Base-by-base conservation (phyloP, 2,113 vertebrate species). In the Neomonachus schauinslandi region DNA sequence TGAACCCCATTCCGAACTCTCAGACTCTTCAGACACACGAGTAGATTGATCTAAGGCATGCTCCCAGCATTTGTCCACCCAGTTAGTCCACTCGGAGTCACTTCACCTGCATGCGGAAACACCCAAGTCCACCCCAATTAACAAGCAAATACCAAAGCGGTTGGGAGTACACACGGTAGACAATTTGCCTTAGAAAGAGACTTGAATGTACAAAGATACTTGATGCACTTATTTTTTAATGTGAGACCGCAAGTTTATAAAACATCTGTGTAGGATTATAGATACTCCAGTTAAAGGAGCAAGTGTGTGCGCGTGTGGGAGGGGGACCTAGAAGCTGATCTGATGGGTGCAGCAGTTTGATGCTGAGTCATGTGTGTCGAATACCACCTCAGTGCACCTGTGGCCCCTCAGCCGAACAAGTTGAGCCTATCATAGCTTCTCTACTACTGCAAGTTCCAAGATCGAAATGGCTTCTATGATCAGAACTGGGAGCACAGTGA, bases 161-260 rank as follows among this genome's bases (percentile, higher is more conserved):
- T 98, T 83, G 97, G 99, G 98, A 99, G 98, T 98, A 98, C 96
- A 98, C 96, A 98, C 22, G 98, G 99, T 99, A 98, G 99, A 99
- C 98, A 99, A 98, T 99, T 99, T 99, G 99, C 99, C 99, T 99
- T 99, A 99, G 99, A 98, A 99, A 99, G 99, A 99, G 98, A 99
- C 99, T 98, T 99, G 99, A 99, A 99, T 99, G 99, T 99, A 99
- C 98, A 99, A 99, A 99, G 98, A 99, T 99, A 99, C 98, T 98
- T 98, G 98, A 99, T 99, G 99, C 99, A 99, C 99, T 99, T 99
- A 99, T 99, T 99, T 98, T 99, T 98, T 99, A 99, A 98, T 96
- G 98, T 95, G 97, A 99, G 98, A 98, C 98, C 98, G 98, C 98
- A 97, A 98, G 98, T 98, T 99, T 98, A 98, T 98, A 98, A 98